Base-by-base conservation (phyloP, 1,140 invertebrate species). In the Maniola jurtina region DNA sequence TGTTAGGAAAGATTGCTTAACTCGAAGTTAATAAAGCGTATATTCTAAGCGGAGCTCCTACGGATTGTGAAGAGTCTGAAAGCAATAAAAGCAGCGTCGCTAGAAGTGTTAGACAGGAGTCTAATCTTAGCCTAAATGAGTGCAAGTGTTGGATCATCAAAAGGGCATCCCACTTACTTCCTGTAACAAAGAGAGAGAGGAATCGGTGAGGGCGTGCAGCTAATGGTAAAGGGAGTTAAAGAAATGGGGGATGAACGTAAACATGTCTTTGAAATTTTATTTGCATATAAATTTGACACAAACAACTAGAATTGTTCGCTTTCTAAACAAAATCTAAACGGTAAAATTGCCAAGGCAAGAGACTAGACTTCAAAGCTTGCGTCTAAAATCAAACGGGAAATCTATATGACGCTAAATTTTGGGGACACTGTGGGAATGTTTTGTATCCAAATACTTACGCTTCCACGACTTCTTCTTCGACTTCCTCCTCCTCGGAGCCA, bases 401-500 rank as follows among this genome's bases (percentile, higher is more conserved):
- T 82, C 75, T 83, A 57, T 56, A 63, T 61, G 64, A 68, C 76
- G 74, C 71, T 80, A 83, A 71, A 73, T 71, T 75, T 72, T 56
- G 35, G 60, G 59, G 59, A 61, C 72, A 73, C 60, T 42, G 13
- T 42, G 5, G 9, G 42, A 45, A 52, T 57, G 33, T 48, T 35
- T 48, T 66, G 67, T 35, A n/a, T 45, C 75, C 56, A 83, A 67
- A 75, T 76, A 94, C 94, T 94, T 93, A 94, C 94, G 93, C 93
- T 90, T 94, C 93, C 85, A 92, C 92, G 83, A 93, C 91, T 93
- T 94, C 93, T 92, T 92, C 92, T 88, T 92, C 92, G 76, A 93
- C 93, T 86, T 92, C 92, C 92, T 94, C 93, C 92, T 94, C 93
- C 88, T 94, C 94, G 88, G 92, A 93, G 88, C 89, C 87, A 88